Percentiles rank a stretch among this genome's conserved stretches.
These are phyloP conservation scores for Alsophila aescularia DNA, from an alignment of 2,888 invertebrate species.

Conservation along the genomic window DNA sequence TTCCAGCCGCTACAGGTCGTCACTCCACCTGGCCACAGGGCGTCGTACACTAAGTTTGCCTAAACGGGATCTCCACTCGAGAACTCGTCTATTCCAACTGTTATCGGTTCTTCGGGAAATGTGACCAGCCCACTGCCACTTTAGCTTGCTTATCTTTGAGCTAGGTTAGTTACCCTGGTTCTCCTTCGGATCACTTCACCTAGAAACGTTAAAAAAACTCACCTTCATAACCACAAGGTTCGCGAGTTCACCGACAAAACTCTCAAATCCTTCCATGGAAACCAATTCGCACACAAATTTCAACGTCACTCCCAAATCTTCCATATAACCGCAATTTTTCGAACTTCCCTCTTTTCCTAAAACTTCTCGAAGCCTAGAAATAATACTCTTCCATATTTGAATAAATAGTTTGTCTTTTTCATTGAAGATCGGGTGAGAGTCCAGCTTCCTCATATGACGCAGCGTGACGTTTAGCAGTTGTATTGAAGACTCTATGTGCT, in stretches of 20 bases:
- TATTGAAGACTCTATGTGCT: slow-evolving; percentile 64
- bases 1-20: no score
- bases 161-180: no score
- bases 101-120: no score
- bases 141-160: no score
- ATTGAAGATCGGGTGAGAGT: slow-evolving; percentile 62
- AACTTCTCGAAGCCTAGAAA: slow-evolving; percentile 50
- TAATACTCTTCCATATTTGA: slow-evolving; percentile 65
- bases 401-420: slow-evolving; percentile 63
- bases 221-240: slow-evolving; percentile 65
- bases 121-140: no score
- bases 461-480: slow-evolving; percentile 64
- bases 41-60: no score
- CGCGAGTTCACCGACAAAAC: slow-evolving; percentile 61
- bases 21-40: no score
- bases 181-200: not conserved
- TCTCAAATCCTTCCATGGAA: slow-evolving; percentile 61
- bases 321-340: slow-evolving; percentile 46
- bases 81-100: no score
- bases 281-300: slow-evolving; percentile 69
- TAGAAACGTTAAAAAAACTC: slow-evolving; percentile 12
- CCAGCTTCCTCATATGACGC: slow-evolving; percentile 70
- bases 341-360: slow-evolving; percentile 43
- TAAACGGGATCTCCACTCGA: no score
- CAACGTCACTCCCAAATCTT: slow-evolving; percentile 60